Percentiles rank a stretch among this genome's conserved stretches.
Evolutionary conservation across 2,888 invertebrate genomes (phyloP).

Genomic region (Argynnis bischoffii): DNA sequence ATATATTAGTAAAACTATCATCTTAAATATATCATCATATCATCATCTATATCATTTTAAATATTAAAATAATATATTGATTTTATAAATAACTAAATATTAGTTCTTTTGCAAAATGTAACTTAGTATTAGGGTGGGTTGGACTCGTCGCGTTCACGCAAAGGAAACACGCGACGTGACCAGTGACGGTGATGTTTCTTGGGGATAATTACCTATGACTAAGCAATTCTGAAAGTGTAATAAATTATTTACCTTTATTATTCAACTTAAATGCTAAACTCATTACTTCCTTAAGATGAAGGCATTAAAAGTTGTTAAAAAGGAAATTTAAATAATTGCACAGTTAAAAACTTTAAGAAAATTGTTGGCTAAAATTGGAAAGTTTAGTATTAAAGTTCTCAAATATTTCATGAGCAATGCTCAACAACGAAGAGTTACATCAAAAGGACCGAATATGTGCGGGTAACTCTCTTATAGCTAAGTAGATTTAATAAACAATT

Average conservation of each 20-base stretch:
- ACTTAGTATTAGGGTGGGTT: slow-evolving; percentile 15
- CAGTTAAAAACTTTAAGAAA: not conserved
- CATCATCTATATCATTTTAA: no score
- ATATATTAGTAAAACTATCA: no score
- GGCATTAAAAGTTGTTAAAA: not conserved
- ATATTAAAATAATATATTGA: not conserved
- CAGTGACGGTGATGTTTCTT: not conserved
- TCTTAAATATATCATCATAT: no score
- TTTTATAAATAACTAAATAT: not conserved
- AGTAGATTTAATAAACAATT: no score
- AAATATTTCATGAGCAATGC: no score
- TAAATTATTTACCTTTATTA: slow-evolving; percentile 13
- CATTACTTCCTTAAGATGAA: slow-evolving; percentile 5
- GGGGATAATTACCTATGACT: slow-evolving; percentile 23
- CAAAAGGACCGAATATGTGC: no score
- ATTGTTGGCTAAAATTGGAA: no score
- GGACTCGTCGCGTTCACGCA: slow-evolving; percentile 15
- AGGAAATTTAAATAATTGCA: not conserved
- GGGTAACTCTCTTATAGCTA: no score
- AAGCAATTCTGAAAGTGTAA: slow-evolving; percentile 13
- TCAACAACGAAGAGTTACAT: no score
- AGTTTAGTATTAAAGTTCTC: no score
- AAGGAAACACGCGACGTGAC: slow-evolving; percentile 3
- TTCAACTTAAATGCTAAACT: not conserved
- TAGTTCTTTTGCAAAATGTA: slow-evolving; percentile 9